Base-by-base conservation (phyloP, 1,140 invertebrate genomes). In the Latrodectus geometricus region DNA sequence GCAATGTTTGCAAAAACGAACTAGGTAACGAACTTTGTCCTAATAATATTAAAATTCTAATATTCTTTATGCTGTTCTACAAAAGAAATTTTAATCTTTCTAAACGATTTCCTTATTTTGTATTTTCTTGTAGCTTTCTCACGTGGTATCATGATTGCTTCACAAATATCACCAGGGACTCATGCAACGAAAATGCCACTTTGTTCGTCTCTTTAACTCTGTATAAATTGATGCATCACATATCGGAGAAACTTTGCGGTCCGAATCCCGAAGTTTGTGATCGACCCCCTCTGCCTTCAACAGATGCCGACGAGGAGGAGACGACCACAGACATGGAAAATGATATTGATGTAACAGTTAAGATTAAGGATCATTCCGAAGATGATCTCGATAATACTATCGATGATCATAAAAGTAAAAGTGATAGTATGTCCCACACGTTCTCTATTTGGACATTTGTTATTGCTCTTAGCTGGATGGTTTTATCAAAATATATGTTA, bases 81-180 rank as follows among this genome's bases (percentile, higher is more conserved):
- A 35, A 35, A 35, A 35, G 35, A 35, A 35, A 35, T 35, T 35
- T 1, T 1, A 35, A 35, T 35, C 35, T 61, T 61, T 61, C 17
- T 61, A 61, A 61, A 8, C 2, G 54, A 11, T 61, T 11, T 14
- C 17, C 0, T 61, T 14, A 14, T 61, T 61, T 11, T 14, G 8
- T 61, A 4, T 61, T 61, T 14, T 61, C 17, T 61, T 76, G 9
- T n/a, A 84, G 82, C 73, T 84, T 76, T 54, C 68, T 76, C 48
- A 66, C 49, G 15, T 84, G 82, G 82, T 84, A 76, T 48, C 73
- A 76, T 0, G 82, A 69, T 20, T 84, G 82, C 49, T 84, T 84
- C 73, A 76, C 72, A 2, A 84, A 84, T 20, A 76, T 84, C n/a
- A 84, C 82, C 11, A n/a, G 82, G 11, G 82, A 84, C 12, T 15